Evolutionary conservation across 2,113 vertebrate genomes (phyloP).

Genomic region (Myrmophylax atrothorax): DNA sequence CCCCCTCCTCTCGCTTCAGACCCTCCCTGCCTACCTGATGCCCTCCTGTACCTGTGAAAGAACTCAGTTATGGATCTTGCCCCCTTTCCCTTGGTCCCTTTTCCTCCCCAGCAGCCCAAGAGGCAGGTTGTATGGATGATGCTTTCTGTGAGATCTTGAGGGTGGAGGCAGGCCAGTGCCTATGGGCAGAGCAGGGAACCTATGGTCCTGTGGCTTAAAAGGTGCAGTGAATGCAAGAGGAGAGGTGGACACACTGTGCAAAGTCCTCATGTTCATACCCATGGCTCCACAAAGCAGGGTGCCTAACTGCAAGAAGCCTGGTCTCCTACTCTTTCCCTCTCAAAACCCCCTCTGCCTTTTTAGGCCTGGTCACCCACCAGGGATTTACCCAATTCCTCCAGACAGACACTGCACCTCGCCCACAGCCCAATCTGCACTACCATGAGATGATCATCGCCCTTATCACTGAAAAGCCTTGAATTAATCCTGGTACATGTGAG

Average conservation of each 20-base stretch:
- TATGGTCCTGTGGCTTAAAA: neutral
- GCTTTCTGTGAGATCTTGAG: neutral
- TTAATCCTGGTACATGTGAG: neutral
- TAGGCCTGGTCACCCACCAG: neutral
- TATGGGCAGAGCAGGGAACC: neutral
- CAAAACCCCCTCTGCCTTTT: neutral
- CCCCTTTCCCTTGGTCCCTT: neutral
- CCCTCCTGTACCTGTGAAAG: neutral
- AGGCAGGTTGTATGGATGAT: neutral
- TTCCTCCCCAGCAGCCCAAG: neutral
- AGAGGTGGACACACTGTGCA: neutral
- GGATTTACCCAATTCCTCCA: neutral
- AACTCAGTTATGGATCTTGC: neutral
- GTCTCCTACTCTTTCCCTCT: neutral
- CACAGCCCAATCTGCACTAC: neutral
- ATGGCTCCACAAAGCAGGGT: neutral
- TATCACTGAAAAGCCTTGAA: neutral
- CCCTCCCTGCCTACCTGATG: neutral
- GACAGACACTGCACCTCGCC: neutral
- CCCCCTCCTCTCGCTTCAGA: neutral
- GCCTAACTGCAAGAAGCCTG: neutral
- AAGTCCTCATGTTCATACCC: neutral
- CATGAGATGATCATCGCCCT: neutral
- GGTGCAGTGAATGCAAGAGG: neutral
- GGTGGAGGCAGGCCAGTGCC: neutral